These are phyloP conservation scores for Corythornis cristatus DNA, from an alignment of 2,113 vertebrate genomes.

Conservation along the genomic window DNA sequence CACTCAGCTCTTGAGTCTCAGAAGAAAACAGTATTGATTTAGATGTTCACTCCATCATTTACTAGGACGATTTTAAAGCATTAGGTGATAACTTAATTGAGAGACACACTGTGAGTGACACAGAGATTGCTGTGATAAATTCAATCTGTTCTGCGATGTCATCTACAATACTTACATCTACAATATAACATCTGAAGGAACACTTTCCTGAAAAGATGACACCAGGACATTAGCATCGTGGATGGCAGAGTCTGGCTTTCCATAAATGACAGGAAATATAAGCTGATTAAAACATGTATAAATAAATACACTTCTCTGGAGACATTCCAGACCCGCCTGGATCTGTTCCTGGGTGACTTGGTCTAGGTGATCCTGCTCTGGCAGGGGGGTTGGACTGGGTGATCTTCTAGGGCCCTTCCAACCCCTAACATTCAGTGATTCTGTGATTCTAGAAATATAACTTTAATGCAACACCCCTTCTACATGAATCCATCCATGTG, in stretches of 20 bases:
- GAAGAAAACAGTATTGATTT: conserved; percentile 31
- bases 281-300: background rate
- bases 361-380: too few species aligned
- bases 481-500: background rate
- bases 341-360: too few species aligned
- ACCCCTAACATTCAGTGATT: background rate
- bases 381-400: too few species aligned
- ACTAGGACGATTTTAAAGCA: conserved; percentile 34
- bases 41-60: conserved; percentile 42
- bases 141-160: background rate
- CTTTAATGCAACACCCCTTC: background rate
- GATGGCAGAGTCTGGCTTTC: background rate
- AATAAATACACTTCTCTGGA: background rate
- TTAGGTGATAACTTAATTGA: conserved; percentile 38
- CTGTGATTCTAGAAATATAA: background rate
- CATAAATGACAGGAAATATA: background rate
- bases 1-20: conserved; percentile 5
- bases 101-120: background rate
- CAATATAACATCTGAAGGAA: background rate
- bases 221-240: background rate
- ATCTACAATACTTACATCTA: background rate
- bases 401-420: too few species aligned
- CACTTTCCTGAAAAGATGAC: background rate
- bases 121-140: conserved; percentile 41
- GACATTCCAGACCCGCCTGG: too few species aligned